Base-by-base conservation (phyloP, 2,888 invertebrate species). In the Diloba caeruleocephala region DNA sequence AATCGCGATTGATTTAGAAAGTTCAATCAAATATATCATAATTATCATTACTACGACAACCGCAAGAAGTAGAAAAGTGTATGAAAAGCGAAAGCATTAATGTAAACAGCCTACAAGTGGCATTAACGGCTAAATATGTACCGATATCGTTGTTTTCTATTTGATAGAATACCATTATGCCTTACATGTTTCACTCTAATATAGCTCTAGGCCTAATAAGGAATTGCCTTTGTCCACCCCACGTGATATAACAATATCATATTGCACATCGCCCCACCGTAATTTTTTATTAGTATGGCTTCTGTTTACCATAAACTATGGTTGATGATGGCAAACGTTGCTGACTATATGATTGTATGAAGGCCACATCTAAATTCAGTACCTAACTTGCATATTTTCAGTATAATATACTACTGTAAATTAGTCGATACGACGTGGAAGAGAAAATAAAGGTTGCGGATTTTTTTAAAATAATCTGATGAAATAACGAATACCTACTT, bases 1-100 rank as follows among this genome's bases (percentile, higher is more conserved):
- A 46, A 36, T 13, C 6, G 57, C 14, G 65, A 48, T 57, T 36
- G 13, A 7, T 48, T 54, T 62, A 54, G 72, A 73, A 71, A 71
- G 69, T 39, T 55, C 29, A 39, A 32, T 28, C 38, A 32, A 54
- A 33, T 38, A 63, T 63, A 45, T 42, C 41, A 54, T 21, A 55
- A 51, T n/a, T 55, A 61, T 58, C 32, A 49, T 42, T 36, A 13
- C 52, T 26, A 25, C 26, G 6, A 34, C 34, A 37, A 71, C 72
- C 72, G 55, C 72, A 71, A 50, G 44, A 26, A 38, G 34, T 49
- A 46, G 36, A 39, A 62, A 63, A 60, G 28, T 42, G 26, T 15
- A 49, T 41, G 26, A 44, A 39, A 55, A 59, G 61, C 51, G 54
- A 68, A 71, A 71, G 51, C 68, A 43, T 23, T 12, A 32, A 46